Evolutionary conservation across 2,888 invertebrate genomes (phyloP).

Genomic region (Calameuta pallipes): DNA sequence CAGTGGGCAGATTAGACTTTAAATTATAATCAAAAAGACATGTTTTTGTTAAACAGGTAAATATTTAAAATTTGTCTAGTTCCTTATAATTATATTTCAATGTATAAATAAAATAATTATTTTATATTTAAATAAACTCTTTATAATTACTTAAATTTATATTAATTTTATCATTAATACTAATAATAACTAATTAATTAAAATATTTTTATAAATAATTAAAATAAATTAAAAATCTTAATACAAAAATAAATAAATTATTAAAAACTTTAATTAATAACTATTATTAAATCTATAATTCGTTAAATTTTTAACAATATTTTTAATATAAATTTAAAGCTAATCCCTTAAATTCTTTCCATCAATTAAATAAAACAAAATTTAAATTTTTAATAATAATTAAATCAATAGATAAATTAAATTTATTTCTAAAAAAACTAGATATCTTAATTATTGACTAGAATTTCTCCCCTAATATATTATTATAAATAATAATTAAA

Average conservation of each 20-base stretch:
- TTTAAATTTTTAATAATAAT: too few species aligned
- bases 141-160: conserved; percentile 41
- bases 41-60: conserved; percentile 85
- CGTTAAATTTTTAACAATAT: conserved; percentile 62
- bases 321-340: conserved; percentile 69
- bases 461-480: conserved; percentile 74
- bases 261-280: conserved; percentile 47
- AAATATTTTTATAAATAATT: conserved; percentile 61
- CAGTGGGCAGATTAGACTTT: conserved; percentile 82
- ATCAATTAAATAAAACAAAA: conserved; percentile 55
- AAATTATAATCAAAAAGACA: conserved; percentile 74
- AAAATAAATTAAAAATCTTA: conserved; percentile 64
- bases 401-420: conserved; percentile 66
- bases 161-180: conserved; percentile 62
- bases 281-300: conserved; percentile 71
- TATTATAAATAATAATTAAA: conserved; percentile 73
- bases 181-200: conserved; percentile 63
- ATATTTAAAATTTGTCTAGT: conserved; percentile 75
- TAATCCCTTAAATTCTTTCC: conserved; percentile 72
- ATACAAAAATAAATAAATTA: conserved; percentile 61
- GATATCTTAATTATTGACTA: conserved; percentile 76
- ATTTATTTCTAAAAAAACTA: conserved; percentile 76
- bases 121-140: too few species aligned
- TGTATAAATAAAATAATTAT: too few species aligned
- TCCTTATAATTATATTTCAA: conserved; percentile 68